Base-by-base conservation (phyloP, 2,888 invertebrate species). In the Apamea sordens region DNA sequence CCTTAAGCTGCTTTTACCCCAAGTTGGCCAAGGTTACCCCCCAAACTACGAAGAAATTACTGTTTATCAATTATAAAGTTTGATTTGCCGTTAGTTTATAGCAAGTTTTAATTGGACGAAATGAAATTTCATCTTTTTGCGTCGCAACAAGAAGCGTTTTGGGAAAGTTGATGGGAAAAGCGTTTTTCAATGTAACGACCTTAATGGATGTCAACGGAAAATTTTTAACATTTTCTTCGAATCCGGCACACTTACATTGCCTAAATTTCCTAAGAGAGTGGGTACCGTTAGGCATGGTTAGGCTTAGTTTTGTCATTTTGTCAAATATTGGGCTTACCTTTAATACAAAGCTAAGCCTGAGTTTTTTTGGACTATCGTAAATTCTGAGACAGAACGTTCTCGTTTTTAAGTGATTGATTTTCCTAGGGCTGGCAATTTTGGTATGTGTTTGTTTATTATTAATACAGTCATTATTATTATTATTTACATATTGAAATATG, bases 151-250 rank as follows among this genome's bases (percentile, higher is more conserved):
- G 11, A 50, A 65, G 3, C n/a, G n/a, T 67, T 36, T 76, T 24
- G 28, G 44, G 44, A 53, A 53, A 80, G 8, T 53, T 44, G 65
- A 32, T 24, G 67, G 15, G n/a, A 47, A 81, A 44, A 73, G 10
- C 53, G 28, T 44, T 8, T 73, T 73, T 24, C 28, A 36, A 47
- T 47, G 18, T 36, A 53, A 32, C 28, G 10, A 32, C 0, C 13
- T 32, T 74, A 56, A 47, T 59, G 41, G 8, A 18, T n/a, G 74
- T 50, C 7, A 36, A 64, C 28, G 18, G 24, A 36, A 47, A 28
- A 47, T 56, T 47, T 0, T 41, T 32, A 13, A 59, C 28, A 69
- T 78, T 78, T 79, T 2, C 1, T 68, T 36, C 6, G 6, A 50
- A 36, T 67, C 21, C 10, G n/a, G 21, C 13, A 78, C 24, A 28